Evolutionary conservation across 92 coral and sea anemone species (phyloP), one percentile per base, ranked within the genome.

Genomic region (Plumapathes pennacea): DNA sequence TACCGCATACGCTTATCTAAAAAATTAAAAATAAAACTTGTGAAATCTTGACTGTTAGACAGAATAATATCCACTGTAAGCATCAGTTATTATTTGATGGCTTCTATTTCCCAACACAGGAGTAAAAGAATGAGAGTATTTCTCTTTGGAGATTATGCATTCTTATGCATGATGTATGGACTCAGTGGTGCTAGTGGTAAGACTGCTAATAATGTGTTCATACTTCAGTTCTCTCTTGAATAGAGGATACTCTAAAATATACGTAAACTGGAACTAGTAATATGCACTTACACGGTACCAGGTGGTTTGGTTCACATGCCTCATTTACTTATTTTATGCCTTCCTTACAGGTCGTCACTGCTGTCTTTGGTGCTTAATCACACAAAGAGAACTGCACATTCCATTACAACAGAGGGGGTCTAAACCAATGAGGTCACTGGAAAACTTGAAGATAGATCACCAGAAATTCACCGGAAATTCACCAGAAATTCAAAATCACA

Each of bases 121-220:
- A 29, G 18, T 2, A 26, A 41, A 28, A 25, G 32, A 19, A 10
- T 60, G 6, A 41, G 39, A 25, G 30, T 60, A 2, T 41, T 60
- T 28, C 15, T 60, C 12, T 60, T 60, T 60, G 67, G 67, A 6
- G 67, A 60, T 25, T 60, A 42, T 60, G 67, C 67, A 15, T 60
- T 60, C 32, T 22, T 60, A 25, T 60, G 53, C 20, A 28, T 54
- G 11, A 8, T 60, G 0, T 42, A 25, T 60, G 67, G 67, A 22
- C 14, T 60, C 14, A 26, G 39, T 3, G 67, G 67, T 42, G 67
- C 67, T 42, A 60, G 67, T 60, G 67, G 67, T 60, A 38, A 0
- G 67, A n/a, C n/a, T n/a, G n/a, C n/a, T n/a, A n/a, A n/a, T n/a
- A n/a, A n/a, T n/a, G n/a, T n/a, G n/a, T n/a, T n/a, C n/a, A n/a